phyloP scores from a whole-genome alignment of 2,113 vertebrate genomes.

The Pelecanus crispus region DNA sequence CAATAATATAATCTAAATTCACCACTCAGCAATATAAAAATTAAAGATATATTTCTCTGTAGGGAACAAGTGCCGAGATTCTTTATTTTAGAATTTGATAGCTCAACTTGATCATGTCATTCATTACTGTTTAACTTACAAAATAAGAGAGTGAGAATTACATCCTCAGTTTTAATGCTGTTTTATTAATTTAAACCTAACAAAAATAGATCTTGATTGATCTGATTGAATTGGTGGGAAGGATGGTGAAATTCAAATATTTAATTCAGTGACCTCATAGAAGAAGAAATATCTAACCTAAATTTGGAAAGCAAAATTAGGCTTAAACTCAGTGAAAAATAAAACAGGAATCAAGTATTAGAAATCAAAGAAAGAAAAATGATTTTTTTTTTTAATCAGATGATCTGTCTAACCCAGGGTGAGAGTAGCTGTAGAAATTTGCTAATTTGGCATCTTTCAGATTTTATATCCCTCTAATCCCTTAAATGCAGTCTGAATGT shows the following conservation, averaged over 20 bases:
- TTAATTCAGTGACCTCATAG: neutral
- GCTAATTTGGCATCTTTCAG: neutral
- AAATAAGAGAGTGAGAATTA: neutral
- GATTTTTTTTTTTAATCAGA: neutral
- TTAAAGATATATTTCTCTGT: neutral
- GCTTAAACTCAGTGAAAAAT: neutral
- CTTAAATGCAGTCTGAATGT: neutral
- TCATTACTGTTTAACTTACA: neutral
- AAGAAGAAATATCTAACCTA: neutral
- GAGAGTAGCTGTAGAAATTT: neutral
- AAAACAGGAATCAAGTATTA: neutral
- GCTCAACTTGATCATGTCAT: neutral
- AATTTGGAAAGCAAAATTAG: neutral
- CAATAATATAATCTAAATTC: neutral
- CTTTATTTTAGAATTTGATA: neutral
- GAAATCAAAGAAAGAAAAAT: neutral
- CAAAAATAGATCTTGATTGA: neutral
- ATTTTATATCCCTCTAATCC: neutral
- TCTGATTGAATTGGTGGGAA: neutral
- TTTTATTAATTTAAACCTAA: neutral
- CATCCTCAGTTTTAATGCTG: neutral
- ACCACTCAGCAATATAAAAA: neutral
- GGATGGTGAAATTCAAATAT: neutral
- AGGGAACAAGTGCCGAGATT: neutral
- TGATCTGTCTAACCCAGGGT: neutral